Evolutionary conservation across 2,797 vertebrate species (phyloP).

Genomic region (Melanotaenia nigrans): DNA sequence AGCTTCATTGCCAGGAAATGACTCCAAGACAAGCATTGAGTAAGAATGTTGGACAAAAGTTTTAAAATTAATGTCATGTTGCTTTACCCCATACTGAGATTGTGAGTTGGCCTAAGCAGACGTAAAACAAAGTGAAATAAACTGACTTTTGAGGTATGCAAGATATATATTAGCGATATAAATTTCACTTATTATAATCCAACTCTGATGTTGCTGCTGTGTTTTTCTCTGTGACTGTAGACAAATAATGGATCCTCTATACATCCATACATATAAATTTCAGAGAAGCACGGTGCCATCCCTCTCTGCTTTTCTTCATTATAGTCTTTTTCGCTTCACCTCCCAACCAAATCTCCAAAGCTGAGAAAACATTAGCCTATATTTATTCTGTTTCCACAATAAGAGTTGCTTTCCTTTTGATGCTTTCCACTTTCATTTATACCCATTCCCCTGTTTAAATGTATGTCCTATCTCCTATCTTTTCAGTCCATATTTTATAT

Average conservation of each 20-base stretch:
- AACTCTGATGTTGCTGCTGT: neutral
- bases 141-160: slow-evolving; percentile 24
- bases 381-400: slow-evolving; percentile 28
- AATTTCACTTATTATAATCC: slow-evolving; percentile 24
- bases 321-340: slow-evolving; percentile 56
- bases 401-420: slow-evolving; percentile 12
- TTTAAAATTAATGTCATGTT: no score
- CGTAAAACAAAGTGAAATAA: slow-evolving; percentile 21
- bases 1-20: no score
- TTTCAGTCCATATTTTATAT: neutral
- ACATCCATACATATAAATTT: slow-evolving; percentile 29
- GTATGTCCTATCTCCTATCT: neutral
- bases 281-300: slow-evolving; percentile 15
- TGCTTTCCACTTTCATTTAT: slow-evolving; percentile 21
- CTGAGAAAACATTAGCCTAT: slow-evolving; percentile 14
- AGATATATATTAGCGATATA: slow-evolving; percentile 4
- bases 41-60: no score
- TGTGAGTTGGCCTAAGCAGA: no score
- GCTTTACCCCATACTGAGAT: no score
- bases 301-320: slow-evolving; percentile 50
- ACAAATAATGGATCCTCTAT: slow-evolving; percentile 42
- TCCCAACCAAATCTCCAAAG: slow-evolving; percentile 44
- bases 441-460: neutral
- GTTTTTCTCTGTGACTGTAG: slow-evolving; percentile 26
- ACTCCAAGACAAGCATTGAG: no score